Base-by-base conservation (phyloP, 2,797 vertebrate genomes). In the Anguilla marmorata region DNA sequence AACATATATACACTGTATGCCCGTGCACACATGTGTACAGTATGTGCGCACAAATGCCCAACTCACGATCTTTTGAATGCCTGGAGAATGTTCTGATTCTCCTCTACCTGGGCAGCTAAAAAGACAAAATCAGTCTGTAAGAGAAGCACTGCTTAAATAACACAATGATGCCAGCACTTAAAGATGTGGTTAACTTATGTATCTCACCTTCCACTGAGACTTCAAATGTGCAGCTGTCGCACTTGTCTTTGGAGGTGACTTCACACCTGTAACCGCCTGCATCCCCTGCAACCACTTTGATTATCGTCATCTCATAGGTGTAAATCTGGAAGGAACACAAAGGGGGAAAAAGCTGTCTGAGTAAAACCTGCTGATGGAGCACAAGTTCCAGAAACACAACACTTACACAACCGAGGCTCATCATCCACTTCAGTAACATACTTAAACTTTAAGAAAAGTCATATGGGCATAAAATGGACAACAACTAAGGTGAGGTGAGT, bases 221-320 rank as follows among this genome's bases (percentile, higher is more conserved):
- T 89, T 95, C 96, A 90, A 98, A 98, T 84, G 91, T 91, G 89
- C 94, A 96, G 94, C 97, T 98, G 94, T 98, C 98, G 60, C 96
- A 97, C 91, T 94, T 93, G 89, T 98, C 97, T 93, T 98, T 98
- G 63, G 95, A 91, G 2, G 96, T 92, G 89, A 98, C 96, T 91
- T 98, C 97, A 48, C 97, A 97, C 87, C 97, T 96, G 93, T 98
- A 98, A 89, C 93, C 96, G 0, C 98, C 98, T 0, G 96, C 94
- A 87, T 97, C 96, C 41, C 94, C 96, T 14, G 93, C 6, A 0
- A 95, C 94, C 87, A 94, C 94, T 91, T 98, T 98, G 83, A 91
- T 66, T 12, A 98, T 94, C 91, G 93, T 96, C 95, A 98, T 96
- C 90, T 98, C 97, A 86, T 95, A 95, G 0, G 95, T 95, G 90